Evolutionary conservation across 2,797 vertebrate genomes (phyloP).

Genomic region (Phalloptychus januarius): DNA sequence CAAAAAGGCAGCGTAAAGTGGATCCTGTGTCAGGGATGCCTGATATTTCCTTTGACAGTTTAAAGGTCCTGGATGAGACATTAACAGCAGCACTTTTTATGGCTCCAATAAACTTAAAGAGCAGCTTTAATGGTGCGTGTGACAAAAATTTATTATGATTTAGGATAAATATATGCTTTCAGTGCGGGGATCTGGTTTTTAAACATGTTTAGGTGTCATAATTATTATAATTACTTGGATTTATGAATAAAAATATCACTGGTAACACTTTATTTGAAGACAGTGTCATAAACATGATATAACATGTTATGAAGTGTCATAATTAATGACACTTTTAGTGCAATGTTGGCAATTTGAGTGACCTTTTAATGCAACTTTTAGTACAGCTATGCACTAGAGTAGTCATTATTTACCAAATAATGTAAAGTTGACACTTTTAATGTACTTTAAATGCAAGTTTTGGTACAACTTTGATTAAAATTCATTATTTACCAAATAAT

Average conservation of each 20-base stretch:
- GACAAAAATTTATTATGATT: neutral
- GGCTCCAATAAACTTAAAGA: neutral
- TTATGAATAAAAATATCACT: conserved; percentile 22
- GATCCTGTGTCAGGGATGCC: conserved; percentile 65
- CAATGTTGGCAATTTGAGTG: too few relatives aligned
- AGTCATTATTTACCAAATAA: too few relatives aligned
- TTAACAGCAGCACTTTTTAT: conserved; percentile 9
- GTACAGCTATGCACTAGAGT: too few relatives aligned
- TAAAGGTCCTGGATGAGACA: conserved; percentile 19
- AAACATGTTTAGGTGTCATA: neutral
- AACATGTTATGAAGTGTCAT: too few relatives aligned
- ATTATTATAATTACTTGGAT: neutral
- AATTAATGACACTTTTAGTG: too few relatives aligned
- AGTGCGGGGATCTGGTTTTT: neutral
- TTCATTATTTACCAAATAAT: too few relatives aligned
- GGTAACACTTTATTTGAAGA: too few relatives aligned
- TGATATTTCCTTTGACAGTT: conserved; percentile 52
- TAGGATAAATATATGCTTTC: neutral
- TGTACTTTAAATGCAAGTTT: too few relatives aligned
- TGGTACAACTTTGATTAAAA: too few relatives aligned
- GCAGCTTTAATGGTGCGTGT: neutral
- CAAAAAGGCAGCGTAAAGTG: conserved; percentile 70
- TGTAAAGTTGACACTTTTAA: too few relatives aligned
- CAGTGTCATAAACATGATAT: too few relatives aligned
- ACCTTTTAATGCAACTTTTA: too few relatives aligned